These are phyloP conservation scores for Microcebus ravelobensis DNA, from an alignment of 2,113 vertebrate species.

Conservation along the genomic window DNA sequence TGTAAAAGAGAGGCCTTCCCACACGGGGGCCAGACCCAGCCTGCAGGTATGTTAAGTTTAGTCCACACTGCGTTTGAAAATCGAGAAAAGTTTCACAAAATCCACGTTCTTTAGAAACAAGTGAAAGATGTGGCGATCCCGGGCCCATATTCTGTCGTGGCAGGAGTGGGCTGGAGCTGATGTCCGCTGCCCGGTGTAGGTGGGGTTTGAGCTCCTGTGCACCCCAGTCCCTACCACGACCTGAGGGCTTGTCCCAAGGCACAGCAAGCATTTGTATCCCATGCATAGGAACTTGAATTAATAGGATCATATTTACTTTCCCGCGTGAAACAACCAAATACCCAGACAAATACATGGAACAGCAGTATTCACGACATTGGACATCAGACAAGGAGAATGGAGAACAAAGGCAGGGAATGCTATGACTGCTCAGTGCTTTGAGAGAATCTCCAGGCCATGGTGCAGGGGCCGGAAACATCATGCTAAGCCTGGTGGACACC, in stretches of 20 bases:
- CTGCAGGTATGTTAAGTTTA: not conserved
- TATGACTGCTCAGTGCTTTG: not conserved
- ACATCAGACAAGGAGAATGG: not conserved
- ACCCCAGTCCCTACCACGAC: not conserved
- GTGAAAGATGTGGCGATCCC: not conserved
- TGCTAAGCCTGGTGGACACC: no score
- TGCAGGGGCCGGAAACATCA: no score
- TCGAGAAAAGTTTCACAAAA: not conserved
- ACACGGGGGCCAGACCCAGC: not conserved
- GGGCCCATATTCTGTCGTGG: not conserved
- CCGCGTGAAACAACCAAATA: not conserved
- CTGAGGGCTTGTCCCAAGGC: not conserved
- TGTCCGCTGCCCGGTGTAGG: not conserved
- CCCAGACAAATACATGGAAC: not conserved
- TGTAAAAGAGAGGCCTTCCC: not conserved
- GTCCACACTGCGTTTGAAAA: not conserved
- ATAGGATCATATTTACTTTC: not conserved
- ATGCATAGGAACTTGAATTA: not conserved
- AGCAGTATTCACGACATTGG: not conserved
- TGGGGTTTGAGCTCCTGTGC: not conserved
- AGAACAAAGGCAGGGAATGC: not conserved
- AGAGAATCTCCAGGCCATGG: not conserved
- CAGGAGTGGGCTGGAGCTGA: not conserved
- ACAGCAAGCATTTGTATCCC: not conserved
- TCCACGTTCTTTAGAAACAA: not conserved